Conservation (phyloP, 2,113 vertebrate species). For the Tringa solitaria region DNA sequence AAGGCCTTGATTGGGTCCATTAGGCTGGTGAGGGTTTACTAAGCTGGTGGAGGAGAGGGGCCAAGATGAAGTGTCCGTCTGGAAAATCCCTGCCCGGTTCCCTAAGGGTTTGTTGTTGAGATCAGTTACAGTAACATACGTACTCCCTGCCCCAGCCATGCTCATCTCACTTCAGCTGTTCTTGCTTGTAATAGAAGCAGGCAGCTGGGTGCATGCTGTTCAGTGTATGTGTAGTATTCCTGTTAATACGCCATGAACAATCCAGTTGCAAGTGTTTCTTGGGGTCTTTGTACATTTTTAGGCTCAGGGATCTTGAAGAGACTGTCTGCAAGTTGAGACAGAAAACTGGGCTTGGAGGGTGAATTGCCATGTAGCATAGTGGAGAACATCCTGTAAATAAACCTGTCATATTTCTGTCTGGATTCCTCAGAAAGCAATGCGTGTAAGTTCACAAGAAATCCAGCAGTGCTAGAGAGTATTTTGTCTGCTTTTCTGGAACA, state of each 20-base stretch:
- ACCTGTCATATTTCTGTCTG: not conserved
- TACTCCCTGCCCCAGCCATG: fast-evolving
- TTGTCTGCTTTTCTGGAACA: not conserved
- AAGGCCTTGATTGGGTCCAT: not conserved
- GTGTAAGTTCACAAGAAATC: not conserved
- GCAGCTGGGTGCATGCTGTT: no score
- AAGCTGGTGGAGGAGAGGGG: not conserved
- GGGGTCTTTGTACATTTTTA: not conserved
- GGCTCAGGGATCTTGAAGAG: not conserved
- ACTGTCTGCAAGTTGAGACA: not conserved
- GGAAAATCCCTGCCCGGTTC: not conserved
- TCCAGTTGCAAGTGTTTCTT: fast-evolving
- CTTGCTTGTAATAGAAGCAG: not conserved
- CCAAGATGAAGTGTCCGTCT: not conserved
- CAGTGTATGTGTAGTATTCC: not conserved
- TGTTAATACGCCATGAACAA: not conserved
- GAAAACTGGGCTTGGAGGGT: not conserved
- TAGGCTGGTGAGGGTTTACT: not conserved
- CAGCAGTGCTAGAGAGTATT: not conserved
- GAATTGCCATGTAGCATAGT: not conserved
- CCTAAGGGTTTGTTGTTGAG: not conserved
- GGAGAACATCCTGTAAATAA: not conserved
- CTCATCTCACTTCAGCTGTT: not conserved
- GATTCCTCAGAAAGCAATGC: not conserved
- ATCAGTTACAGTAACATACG: not conserved